Percentiles rank a stretch among this genome's conserved stretches.
These are phyloP conservation scores for Drosophila rellima DNA, from an alignment of 2,888 invertebrate genomes.

Conservation along the genomic window DNA sequence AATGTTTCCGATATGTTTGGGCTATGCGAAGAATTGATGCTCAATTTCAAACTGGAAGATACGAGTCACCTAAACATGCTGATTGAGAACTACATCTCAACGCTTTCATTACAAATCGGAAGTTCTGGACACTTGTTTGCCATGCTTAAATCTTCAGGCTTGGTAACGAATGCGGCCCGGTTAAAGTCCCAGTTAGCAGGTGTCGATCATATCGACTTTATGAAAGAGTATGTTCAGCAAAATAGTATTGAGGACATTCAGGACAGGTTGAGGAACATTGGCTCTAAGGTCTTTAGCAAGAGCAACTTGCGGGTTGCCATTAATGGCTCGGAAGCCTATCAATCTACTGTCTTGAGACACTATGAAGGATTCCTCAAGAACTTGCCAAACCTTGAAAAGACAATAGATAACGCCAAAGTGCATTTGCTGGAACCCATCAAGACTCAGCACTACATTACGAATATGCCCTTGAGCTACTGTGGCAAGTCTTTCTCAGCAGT, in stretches of 20 bases:
- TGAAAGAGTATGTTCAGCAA: conserved; percentile 91
- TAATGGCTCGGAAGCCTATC: conserved; percentile 87
- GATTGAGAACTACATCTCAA: conserved; percentile 91
- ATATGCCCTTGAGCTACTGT: conserved; percentile 94
- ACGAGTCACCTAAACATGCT: conserved; percentile 91
- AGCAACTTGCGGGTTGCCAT: conserved; percentile 89
- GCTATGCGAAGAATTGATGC: conserved; percentile 92
- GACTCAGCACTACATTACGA: conserved; percentile 92
- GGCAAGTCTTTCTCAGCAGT: conserved; percentile 92
- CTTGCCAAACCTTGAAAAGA: conserved; percentile 59
- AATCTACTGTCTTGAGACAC: conserved; percentile 81
- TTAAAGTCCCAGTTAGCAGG: conserved; percentile 92
- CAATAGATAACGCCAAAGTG: conserved; percentile 65
- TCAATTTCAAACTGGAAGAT: conserved; percentile 90
- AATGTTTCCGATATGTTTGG: conserved; percentile 93
- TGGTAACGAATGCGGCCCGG: conserved; percentile 90
- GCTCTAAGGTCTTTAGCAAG: conserved; percentile 88
- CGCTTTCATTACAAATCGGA: conserved; percentile 87
- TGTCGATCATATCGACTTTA: conserved; percentile 91
- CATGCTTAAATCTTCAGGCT: conserved; percentile 92
- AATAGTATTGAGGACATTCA: conserved; percentile 89
- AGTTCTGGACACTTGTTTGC: conserved; percentile 94
- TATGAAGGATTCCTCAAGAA: conserved; percentile 84
- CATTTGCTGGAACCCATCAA: conserved; percentile 86
- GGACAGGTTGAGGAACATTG: conserved; percentile 88